phyloP scores from a whole-genome alignment of 2,797 vertebrate species.

The Xiphophorus birchmanni region DNA sequence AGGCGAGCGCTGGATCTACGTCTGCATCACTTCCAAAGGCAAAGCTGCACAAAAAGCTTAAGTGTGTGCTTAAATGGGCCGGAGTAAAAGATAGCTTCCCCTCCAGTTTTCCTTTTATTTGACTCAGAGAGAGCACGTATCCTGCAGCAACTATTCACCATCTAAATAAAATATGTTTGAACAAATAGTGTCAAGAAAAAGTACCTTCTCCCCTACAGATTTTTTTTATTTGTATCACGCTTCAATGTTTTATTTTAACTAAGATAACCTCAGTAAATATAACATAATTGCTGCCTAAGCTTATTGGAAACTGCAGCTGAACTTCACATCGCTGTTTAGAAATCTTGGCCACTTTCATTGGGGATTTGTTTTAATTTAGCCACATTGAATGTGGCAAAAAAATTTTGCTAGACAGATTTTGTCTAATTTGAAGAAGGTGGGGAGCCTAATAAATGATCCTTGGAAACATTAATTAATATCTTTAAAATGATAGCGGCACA shows the following conservation, averaged over 20 bases:
- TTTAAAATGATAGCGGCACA: no score
- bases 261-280: neutral
- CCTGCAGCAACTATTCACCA: neutral
- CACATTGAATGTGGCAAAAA: neutral
- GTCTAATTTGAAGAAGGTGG: no score
- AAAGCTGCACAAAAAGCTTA: neutral
- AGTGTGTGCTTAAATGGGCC: neutral
- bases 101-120: neutral
- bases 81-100: neutral
- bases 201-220: neutral
- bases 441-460: no score
- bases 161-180: neutral
- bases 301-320: neutral
- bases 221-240: neutral
- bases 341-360: neutral
- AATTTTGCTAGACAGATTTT: no score
- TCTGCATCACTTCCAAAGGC: neutral
- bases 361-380: neutral
- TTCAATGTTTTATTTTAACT: neutral
- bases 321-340: neutral
- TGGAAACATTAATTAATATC: no score
- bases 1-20: neutral
- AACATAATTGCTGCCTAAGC: neutral
- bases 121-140: neutral
- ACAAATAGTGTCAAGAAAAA: neutral